These are phyloP conservation scores for Mormyrops boulengeri DNA, from an alignment of 2,797 vertebrate genomes.

Conservation along the genomic window DNA sequence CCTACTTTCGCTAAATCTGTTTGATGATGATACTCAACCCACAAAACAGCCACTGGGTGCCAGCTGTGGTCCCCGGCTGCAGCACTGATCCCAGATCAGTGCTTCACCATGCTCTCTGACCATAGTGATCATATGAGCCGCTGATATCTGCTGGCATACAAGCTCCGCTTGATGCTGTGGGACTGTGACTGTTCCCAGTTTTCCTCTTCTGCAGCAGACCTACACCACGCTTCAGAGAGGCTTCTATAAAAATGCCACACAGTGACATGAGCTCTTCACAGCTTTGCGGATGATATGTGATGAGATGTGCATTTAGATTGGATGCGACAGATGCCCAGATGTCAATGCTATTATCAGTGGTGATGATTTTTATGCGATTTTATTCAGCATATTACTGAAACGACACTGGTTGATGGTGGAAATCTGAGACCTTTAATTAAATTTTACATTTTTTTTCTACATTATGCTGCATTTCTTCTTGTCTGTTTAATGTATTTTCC, in stretches of 20 bases:
- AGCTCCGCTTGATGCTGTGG: neutral
- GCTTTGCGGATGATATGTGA: neutral
- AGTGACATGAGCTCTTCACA: neutral
- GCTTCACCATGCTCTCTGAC: neutral
- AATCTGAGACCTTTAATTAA: neutral
- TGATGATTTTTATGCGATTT: neutral
- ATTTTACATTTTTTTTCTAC: neutral
- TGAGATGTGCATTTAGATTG: neutral
- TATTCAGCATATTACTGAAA: neutral
- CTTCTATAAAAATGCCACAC: neutral
- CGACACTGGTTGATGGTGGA: neutral
- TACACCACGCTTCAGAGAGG: neutral
- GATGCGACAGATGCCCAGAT: conserved; percentile 1
- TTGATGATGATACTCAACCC: neutral
- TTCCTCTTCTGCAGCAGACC: neutral
- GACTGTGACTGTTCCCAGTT: neutral
- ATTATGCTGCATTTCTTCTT: neutral
- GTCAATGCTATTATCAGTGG: neutral
- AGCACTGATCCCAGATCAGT: neutral
- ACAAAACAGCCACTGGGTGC: neutral
- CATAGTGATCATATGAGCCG: neutral
- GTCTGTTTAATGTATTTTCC: neutral
- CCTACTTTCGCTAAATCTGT: neutral
- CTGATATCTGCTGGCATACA: neutral
- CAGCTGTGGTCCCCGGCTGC: neutral